Evolutionary conservation across 2,113 vertebrate genomes (phyloP), one percentile per base, ranked within the genome.

Genomic region (Lontra canadensis): DNA sequence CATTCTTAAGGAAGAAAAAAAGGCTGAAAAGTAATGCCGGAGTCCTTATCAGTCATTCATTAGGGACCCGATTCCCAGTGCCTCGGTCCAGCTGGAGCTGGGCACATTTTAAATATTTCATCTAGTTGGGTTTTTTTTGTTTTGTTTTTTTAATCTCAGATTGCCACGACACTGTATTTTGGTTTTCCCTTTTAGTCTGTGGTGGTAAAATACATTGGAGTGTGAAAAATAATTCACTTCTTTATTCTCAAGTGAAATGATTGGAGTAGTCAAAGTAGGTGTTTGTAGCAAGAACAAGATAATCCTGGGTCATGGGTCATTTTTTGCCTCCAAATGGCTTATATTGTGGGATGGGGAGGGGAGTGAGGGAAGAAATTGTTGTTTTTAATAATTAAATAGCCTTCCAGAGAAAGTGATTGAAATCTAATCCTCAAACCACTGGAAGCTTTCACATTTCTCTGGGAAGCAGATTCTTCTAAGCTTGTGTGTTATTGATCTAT

Each of bases 341-440:
- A 17, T 47, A 67, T 79, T 47, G 39, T 13, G 83, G 4, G 3
- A 0, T 36, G 11, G 8, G 9, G 44, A 2, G 14, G 13, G 8
- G 81, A 15, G n/a, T 65, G n/a, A 44, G 26, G 71, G 12, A 67
- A 74, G 67, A 71, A 78, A 39, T 71, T 31, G 17, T 96, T 90
- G 57, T 74, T 97, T 97, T 98, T 94, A 97, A 98, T 97, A 95
- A 97, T 97, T 97, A 89, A 98, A 31, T 94, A 96, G 26, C 21
- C 67, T 88, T 93, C 81, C 79, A 76, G 73, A 88, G 63, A 94
- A 92, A 94, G 42, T 88, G 65, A 95, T 88, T 95, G 87, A 96
- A 96, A 97, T 93, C 76, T 94, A 82, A 94, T 86, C 81, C 67
- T 95, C 85, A 91, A 69, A 94, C 87, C 89, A 71, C 79, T 95